Conservation (phyloP, 2,888 invertebrate genomes). For the Drosophila cognata region DNA sequence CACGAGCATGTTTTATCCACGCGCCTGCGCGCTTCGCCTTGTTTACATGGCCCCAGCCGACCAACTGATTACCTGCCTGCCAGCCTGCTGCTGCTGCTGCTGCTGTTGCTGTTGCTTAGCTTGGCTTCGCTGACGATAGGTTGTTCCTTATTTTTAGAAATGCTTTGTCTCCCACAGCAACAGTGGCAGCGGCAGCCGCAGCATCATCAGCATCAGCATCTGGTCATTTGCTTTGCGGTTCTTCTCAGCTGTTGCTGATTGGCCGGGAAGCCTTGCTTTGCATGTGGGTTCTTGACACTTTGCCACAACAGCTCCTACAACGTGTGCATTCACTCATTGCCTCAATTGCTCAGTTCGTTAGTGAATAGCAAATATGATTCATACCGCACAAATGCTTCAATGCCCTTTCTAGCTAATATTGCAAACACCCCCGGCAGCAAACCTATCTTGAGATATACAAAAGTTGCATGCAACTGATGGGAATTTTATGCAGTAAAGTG, state of each 20-base stretch:
- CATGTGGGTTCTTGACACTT: conserved; percentile 67
- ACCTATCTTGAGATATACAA: background rate
- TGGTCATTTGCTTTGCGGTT: conserved; percentile 31
- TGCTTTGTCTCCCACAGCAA: conserved; percentile 44
- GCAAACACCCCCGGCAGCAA: background rate
- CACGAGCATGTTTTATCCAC: conserved; percentile 49
- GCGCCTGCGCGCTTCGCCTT: conserved; percentile 61
- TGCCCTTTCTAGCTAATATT: conserved; percentile 9
- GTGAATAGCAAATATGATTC: background rate
- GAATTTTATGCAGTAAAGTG: background rate
- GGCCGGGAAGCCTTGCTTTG: conserved; percentile 28
- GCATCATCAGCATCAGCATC: conserved; percentile 12
- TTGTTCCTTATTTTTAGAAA: conserved; percentile 52
- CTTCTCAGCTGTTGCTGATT: conserved; percentile 38
- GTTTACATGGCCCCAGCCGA: conserved; percentile 65
- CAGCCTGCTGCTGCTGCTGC: conserved; percentile 8
- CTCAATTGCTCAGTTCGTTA: conserved; percentile 13
- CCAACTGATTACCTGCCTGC: conserved; percentile 31
- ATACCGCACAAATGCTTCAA: background rate
- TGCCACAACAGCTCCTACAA: conserved; percentile 43
- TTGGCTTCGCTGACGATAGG: conserved; percentile 38
- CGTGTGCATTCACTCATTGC: conserved; percentile 27
- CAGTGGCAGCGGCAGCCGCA: background rate
- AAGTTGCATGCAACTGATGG: background rate
- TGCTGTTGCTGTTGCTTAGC: conserved; percentile 30